Evolutionary conservation across 1,140 invertebrate species (phyloP).

Genomic region (Bombus waltoni): DNA sequence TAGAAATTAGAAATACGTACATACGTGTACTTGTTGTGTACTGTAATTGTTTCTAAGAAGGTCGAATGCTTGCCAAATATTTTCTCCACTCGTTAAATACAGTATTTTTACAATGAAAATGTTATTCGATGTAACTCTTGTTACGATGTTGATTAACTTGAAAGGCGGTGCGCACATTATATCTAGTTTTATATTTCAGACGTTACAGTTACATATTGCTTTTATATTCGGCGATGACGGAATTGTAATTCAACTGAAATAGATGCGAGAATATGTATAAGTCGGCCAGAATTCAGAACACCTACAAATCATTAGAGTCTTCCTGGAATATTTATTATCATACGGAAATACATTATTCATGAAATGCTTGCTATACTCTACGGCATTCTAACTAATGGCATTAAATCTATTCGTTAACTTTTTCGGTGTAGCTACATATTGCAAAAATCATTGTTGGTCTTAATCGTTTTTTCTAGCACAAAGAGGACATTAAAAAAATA

Average conservation of each 20-base stretch:
- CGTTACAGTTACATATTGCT: conserved; percentile 4
- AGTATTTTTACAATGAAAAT: background rate
- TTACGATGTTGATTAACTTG: too few species aligned
- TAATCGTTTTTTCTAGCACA: background rate
- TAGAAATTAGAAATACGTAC: too few species aligned
- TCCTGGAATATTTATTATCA: conserved; percentile 43
- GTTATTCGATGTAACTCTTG: too few species aligned
- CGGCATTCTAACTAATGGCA: background rate
- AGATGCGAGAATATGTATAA: conserved; percentile 43
- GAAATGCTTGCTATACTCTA: background rate
- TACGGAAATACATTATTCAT: conserved; percentile 29
- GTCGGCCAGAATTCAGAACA: conserved; percentile 4
- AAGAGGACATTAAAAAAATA: background rate
- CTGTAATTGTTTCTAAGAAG: too few species aligned
- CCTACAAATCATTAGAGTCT: conserved; percentile 20
- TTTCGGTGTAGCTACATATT: too few species aligned
- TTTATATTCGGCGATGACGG: conserved; percentile 67
- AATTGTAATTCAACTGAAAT: conserved; percentile 62
- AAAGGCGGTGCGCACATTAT: background rate
- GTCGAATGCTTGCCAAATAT: background rate
- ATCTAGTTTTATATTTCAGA: conserved; percentile 18
- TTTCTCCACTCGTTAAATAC: too few species aligned
- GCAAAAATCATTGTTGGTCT: background rate
- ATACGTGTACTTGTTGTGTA: too few species aligned
- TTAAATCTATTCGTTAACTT: background rate